Evolutionary conservation across 2,797 vertebrate genomes (phyloP).

Genomic region (Mastacembelus armatus): DNA sequence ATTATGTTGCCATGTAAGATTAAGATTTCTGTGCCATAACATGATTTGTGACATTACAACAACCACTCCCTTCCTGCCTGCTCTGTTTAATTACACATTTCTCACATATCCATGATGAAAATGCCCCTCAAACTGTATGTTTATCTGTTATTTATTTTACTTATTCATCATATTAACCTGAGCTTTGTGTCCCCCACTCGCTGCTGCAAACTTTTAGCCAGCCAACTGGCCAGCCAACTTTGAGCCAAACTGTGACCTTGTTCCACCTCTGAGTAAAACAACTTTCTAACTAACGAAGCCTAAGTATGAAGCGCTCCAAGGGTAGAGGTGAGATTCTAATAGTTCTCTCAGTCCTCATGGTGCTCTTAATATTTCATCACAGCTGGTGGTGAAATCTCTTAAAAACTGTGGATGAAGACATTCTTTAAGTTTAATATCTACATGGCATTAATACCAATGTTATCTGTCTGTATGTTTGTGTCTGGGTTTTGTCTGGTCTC

Average conservation of each 20-base stretch:
- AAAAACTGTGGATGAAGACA: slow-evolving; percentile 55
- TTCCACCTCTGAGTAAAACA: not conserved
- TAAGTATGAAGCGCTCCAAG: slow-evolving; percentile 9
- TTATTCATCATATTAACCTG: too few species aligned
- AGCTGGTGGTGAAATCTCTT: slow-evolving; percentile 65
- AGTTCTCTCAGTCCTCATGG: slow-evolving; percentile 12
- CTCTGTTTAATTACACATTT: not conserved
- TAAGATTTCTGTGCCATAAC: too few species aligned
- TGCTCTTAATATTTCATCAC: slow-evolving; percentile 65
- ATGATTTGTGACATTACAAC: too few species aligned
- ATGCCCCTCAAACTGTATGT: not conserved
- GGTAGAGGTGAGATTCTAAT: slow-evolving; percentile 26
- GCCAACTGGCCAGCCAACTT: not conserved
- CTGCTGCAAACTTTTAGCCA: not conserved
- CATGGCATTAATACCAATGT: slow-evolving; percentile 49
- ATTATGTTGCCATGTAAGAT: too few species aligned
- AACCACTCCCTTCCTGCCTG: too few species aligned
- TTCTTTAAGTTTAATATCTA: slow-evolving; percentile 34
- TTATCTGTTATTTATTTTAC: too few species aligned
- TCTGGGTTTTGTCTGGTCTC: not conserved
- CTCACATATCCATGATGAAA: not conserved
- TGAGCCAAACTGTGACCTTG: not conserved
- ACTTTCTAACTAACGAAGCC: not conserved
- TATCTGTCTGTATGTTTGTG: slow-evolving; percentile 12
- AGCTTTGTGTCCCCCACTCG: not conserved